Conservation (phyloP, 2,888 invertebrate genomes). For the Pristionchus exspectatus region DNA sequence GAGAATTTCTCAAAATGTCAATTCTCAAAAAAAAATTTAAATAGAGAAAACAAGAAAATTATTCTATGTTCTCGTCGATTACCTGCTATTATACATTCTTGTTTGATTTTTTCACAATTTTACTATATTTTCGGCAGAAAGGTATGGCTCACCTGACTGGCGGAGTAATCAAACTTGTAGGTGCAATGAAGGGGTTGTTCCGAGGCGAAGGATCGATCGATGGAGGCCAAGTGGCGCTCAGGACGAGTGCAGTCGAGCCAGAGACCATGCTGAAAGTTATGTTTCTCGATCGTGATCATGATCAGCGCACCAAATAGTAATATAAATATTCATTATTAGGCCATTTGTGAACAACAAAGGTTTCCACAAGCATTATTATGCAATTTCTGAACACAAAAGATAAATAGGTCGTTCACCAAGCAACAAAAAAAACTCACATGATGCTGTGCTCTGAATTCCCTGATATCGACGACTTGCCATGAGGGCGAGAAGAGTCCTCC, state of each 20-base stretch:
- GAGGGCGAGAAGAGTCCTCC: constrained; percentile 75
- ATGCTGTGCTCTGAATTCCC: constrained; percentile 77
- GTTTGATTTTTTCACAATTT: too few relatives aligned
- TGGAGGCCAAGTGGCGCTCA: constrained; percentile 62
- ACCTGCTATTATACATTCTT: too few relatives aligned
- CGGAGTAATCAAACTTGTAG: constrained; percentile 76
- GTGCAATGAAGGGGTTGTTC: constrained; percentile 76
- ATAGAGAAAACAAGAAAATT: too few relatives aligned
- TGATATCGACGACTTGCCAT: constrained; percentile 78
- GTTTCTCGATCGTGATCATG: not conserved
- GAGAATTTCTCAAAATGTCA: too few relatives aligned
- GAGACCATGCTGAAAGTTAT: constrained; percentile 74
- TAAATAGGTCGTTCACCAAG: not conserved
- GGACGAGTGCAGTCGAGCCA: constrained; percentile 77
- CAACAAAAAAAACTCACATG: constrained; percentile 64
- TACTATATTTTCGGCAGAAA: not conserved
- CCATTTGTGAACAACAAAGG: too few relatives aligned
- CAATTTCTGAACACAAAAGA: not conserved
- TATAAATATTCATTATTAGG: too few relatives aligned
- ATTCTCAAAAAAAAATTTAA: too few relatives aligned
- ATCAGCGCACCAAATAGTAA: too few relatives aligned
- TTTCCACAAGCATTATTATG: too few relatives aligned
- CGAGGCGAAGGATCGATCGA: constrained; percentile 63
- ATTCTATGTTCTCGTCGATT: constrained; percentile 76
- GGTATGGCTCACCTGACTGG: constrained; percentile 61